Base-by-base conservation (phyloP, 92 coral and sea anemone genomes). In the Heliopora coerulea region DNA sequence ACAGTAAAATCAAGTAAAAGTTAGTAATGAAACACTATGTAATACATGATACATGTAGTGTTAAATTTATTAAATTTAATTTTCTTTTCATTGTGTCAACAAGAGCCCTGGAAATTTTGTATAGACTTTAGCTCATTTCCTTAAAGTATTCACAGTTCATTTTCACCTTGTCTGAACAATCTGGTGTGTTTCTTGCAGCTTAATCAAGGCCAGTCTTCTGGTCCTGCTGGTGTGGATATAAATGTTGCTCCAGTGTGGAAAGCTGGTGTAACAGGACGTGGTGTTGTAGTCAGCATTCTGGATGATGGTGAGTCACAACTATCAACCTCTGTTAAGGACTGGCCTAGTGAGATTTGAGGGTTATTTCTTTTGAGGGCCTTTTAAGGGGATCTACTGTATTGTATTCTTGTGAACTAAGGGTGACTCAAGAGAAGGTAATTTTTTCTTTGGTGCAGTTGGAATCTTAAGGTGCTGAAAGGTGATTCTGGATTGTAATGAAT, bases 191-290 rank as follows among this genome's bases (percentile, higher is more conserved):
- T 42, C n/a, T 32, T 27, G 1, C 26, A 93, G 98, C 77, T 89
- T 65, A 93, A 93, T 58, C 86, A 89, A 72, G 98, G 98, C 34
- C 98, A 93, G 78, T 93, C 98, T 12, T 87, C 98, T 17, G 98
- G 98, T 5, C 98, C 98, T 35, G 90, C 96, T 2, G 98, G 98
- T 25, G 98, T 93, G 0, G 98, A 93, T 62, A 83, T 87, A 49
- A 83, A 93, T 68, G 98, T 93, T 56, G 82, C 86, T 44, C 96
- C 98, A 1, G 92, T 89, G 39, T 93, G 98, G 98, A 82, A 87
- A 23, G 81, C 59, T 29, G 96, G 91, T 5, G 79, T 93, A 78
- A 89, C 98, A 42, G 98, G 98, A 59, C 86, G 85, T 54, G 98
- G 98, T n/a, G 98, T 93, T 30, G 98, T 93, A 17, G 85, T 93